Conservation (phyloP, 1,140 invertebrate genomes). For the Dreissena rostriformis region DNA sequence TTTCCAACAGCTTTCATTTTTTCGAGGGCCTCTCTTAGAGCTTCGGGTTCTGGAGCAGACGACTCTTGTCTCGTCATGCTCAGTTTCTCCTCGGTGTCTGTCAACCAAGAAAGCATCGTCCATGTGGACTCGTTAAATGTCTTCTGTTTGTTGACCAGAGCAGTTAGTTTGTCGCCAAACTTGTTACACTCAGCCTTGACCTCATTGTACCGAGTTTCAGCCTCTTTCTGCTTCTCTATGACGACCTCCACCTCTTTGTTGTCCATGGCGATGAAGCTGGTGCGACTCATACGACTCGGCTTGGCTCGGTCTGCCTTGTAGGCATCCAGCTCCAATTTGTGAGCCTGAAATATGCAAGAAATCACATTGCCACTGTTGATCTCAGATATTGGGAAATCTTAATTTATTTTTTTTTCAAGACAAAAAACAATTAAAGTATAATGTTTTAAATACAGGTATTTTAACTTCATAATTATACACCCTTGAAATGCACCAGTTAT, state of each 20-base stretch:
- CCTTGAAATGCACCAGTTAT: too few relatives aligned
- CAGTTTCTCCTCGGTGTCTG: conserved; percentile 90
- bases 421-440: too few relatives aligned
- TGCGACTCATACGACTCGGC: conserved; percentile 69
- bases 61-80: conserved; percentile 90
- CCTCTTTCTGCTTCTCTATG: conserved; percentile 73
- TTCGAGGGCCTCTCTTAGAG: conserved; percentile 93
- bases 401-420: too few relatives aligned
- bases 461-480: too few relatives aligned
- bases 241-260: conserved; percentile 74
- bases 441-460: too few relatives aligned
- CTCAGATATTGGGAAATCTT: too few relatives aligned
- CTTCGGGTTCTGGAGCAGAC: conserved; percentile 92
- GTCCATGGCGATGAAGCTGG: conserved; percentile 74
- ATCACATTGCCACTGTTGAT: too few relatives aligned
- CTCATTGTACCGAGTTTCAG: conserved; percentile 85
- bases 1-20: conserved; percentile 92
- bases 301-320: conserved; percentile 75
- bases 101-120: conserved; percentile 91
- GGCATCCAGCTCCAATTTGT: conserved; percentile 77
- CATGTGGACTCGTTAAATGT: conserved; percentile 93
- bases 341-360: conserved; percentile 62
- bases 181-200: conserved; percentile 83
- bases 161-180: conserved; percentile 91
- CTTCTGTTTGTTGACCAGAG: conserved; percentile 89